Evolutionary conservation across 2,113 vertebrate genomes (phyloP).

Genomic region (Peucedramus taeniatus): DNA sequence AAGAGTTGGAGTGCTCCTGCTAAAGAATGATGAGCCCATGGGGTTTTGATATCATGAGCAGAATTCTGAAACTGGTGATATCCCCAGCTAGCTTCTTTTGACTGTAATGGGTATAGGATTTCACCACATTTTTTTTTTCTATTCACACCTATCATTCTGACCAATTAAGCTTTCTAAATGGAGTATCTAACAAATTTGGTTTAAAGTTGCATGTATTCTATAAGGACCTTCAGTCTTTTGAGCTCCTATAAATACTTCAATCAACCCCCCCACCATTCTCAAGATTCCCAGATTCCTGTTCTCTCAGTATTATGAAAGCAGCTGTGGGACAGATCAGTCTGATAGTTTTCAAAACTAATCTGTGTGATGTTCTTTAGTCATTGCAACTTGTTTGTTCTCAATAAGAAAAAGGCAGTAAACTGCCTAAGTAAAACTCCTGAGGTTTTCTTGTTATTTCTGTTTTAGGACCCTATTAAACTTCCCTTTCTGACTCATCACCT

Average conservation of each 20-base stretch:
- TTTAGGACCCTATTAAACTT: constrained; percentile 1
- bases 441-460: constrained; percentile 36
- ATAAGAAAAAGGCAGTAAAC: background rate
- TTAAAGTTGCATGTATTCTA: background rate
- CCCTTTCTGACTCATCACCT: constrained; percentile 38
- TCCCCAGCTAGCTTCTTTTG: background rate
- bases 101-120: background rate
- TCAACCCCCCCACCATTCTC: background rate
- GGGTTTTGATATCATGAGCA: background rate
- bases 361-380: background rate
- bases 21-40: background rate
- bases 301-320: background rate
- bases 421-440: background rate
- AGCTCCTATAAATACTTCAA: background rate
- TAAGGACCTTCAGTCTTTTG: background rate
- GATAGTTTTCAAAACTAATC: background rate
- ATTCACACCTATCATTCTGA: background rate
- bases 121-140: background rate
- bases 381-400: background rate
- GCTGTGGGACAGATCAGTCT: background rate
- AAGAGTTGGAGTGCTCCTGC: background rate
- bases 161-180: background rate
- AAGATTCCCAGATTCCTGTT: background rate
- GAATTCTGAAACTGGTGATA: background rate
- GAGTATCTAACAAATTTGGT: background rate